phyloP scores from a whole-genome alignment of 2,888 invertebrate genomes.

The Leptura quadrifasciata region DNA sequence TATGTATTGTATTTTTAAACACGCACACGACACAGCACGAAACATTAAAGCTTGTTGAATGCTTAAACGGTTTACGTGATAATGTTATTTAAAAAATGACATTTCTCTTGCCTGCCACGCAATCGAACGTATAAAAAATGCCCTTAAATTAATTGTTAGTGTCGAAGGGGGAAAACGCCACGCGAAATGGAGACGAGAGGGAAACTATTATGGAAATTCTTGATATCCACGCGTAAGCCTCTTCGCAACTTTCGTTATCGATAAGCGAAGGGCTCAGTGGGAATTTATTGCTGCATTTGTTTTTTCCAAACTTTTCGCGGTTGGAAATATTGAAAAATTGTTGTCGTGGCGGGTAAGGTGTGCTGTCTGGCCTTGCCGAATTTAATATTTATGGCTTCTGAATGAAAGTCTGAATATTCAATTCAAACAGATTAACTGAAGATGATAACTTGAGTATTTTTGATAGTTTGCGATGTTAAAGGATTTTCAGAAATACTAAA shows the following conservation, averaged over 20 bases:
- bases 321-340: too few relatives aligned
- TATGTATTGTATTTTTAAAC: constrained; percentile 56
- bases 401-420: too few relatives aligned
- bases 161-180: background rate
- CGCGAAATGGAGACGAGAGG: background rate
- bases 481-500: too few relatives aligned
- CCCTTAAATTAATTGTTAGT: constrained; percentile 31
- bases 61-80: constrained; percentile 57
- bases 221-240: background rate
- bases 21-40: constrained; percentile 58
- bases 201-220: constrained; percentile 2
- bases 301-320: background rate
- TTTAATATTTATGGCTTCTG: too few relatives aligned
- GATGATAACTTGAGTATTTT: too few relatives aligned
- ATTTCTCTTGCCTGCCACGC: constrained; percentile 45
- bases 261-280: background rate
- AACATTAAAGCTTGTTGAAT: constrained; percentile 63
- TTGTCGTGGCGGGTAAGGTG: too few relatives aligned
- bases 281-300: background rate
- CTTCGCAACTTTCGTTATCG: background rate
- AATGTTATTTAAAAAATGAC: constrained; percentile 52
- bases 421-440: too few relatives aligned
- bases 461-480: too few relatives aligned
- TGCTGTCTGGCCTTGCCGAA: too few relatives aligned
- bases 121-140: constrained; percentile 37